Conservation (phyloP, 2,113 vertebrate species). For the Petaurus breviceps region DNA sequence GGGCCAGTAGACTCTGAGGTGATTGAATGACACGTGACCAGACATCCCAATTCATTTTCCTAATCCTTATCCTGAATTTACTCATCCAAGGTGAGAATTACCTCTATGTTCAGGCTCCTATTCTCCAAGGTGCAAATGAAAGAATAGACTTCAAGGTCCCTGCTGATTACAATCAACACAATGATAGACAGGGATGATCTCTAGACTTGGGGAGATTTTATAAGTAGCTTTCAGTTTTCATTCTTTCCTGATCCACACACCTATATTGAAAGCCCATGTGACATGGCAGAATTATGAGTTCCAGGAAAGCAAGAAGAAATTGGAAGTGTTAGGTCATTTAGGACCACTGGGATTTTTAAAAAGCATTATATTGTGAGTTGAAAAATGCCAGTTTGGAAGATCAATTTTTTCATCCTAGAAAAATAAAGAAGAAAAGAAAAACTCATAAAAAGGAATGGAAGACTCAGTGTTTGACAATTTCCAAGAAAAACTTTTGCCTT, state of each 20-base stretch:
- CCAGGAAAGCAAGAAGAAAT: constrained; percentile 36
- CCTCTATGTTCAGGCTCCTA: neutral
- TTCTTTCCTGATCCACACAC: constrained; percentile 26
- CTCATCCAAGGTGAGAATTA: neutral
- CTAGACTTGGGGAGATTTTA: constrained; percentile 7
- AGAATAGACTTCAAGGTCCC: neutral
- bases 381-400: constrained; percentile 40
- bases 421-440: constrained; percentile 20
- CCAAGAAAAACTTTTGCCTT: neutral
- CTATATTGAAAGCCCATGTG: neutral
- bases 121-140: constrained; percentile 6
- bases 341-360: neutral
- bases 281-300: constrained; percentile 34
- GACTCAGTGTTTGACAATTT: constrained; percentile 18
- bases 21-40: neutral
- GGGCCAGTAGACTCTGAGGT: neutral
- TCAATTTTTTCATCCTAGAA: neutral
- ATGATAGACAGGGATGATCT: neutral
- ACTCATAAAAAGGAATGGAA: constrained; percentile 11
- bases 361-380: neutral
- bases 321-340: constrained; percentile 17
- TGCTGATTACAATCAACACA: neutral
- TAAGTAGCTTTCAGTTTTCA: constrained; percentile 34
- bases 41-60: neutral
- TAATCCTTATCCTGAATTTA: neutral